A percentile compares a stretch with the other conserved stretches of the same genome.
These are phyloP conservation scores for Trididemnum nubilum DNA, from an alignment of 23 tunicate species.

Conservation along the genomic window DNA sequence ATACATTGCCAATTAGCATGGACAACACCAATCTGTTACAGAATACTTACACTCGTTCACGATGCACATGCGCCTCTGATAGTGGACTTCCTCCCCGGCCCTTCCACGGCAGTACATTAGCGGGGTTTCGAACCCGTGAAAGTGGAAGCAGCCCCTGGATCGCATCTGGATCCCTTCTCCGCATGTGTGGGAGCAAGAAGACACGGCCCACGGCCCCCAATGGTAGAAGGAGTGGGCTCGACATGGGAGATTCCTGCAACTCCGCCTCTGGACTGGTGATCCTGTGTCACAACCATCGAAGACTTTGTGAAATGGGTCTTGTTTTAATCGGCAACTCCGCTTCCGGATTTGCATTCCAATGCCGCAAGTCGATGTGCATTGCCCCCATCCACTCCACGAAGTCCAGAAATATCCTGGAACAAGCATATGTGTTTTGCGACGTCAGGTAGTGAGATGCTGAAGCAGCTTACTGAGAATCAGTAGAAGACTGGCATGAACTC, in stretches of 20 bases:
- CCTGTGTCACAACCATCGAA: not conserved
- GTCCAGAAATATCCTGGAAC: not conserved
- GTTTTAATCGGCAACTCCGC: not conserved
- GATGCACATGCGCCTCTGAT: not conserved
- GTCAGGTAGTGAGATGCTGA: too few species aligned
- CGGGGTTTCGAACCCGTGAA: not conserved
- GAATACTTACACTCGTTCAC: not conserved
- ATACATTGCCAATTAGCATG: too few species aligned
- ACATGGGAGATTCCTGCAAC: not conserved
- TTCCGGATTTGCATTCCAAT: constrained; percentile 3
- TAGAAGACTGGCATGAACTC: too few species aligned
- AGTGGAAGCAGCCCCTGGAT: not conserved
- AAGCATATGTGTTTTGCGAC: too few species aligned
- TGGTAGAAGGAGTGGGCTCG: not conserved
- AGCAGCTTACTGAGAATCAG: too few species aligned
- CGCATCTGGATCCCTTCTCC: constrained; percentile 1
- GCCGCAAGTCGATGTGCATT: not conserved
- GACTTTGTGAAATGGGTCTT: not conserved
- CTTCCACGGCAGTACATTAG: not conserved
- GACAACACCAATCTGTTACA: too few species aligned
- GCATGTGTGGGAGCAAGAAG: constrained; percentile 2
- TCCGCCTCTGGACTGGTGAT: not conserved
- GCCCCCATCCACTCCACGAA: not conserved
- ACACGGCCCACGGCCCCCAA: constrained; percentile 1
- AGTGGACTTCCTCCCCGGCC: not conserved